These are phyloP conservation scores for Chionoecetes opilio DNA, from an alignment of 1,140 invertebrate genomes.

Conservation along the genomic window DNA sequence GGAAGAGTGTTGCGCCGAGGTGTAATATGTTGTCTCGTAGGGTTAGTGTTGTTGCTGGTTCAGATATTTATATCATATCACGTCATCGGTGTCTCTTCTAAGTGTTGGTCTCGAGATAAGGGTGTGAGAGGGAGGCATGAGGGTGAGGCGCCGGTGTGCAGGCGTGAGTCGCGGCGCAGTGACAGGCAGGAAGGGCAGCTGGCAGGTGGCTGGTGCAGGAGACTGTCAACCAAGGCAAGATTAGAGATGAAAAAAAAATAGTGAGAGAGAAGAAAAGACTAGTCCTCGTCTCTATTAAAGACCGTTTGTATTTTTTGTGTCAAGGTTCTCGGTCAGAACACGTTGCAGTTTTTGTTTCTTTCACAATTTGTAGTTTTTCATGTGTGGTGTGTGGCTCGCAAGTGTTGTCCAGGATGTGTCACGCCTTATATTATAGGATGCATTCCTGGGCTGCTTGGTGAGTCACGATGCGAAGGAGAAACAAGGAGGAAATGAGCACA, in stretches of 20 bases:
- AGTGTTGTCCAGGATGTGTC: background rate
- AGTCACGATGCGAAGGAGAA: background rate
- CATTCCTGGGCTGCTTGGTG: background rate
- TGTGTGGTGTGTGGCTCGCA: no score
- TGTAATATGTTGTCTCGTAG: background rate
- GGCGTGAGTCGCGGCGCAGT: background rate
- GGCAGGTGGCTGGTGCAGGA: no score
- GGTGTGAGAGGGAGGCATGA: background rate
- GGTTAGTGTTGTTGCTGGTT: constrained; percentile 15
- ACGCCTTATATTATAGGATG: background rate
- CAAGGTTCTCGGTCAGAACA: no score
- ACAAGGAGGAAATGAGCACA: background rate
- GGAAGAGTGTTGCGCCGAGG: background rate
- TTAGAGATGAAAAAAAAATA: no score
- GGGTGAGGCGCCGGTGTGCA: background rate
- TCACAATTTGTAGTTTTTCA: no score
- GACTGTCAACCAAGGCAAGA: no score
- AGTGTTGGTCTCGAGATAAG: background rate
- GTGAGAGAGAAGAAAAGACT: no score
- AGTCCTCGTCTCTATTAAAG: no score
- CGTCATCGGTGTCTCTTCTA: background rate
- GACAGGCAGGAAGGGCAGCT: background rate
- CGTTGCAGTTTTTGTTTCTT: no score
- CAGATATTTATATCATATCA: constrained; percentile 22
- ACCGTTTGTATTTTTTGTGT: no score